Base-by-base conservation (phyloP, 2,888 invertebrate genomes). In the Dimorphilus gyrociliatus region DNA sequence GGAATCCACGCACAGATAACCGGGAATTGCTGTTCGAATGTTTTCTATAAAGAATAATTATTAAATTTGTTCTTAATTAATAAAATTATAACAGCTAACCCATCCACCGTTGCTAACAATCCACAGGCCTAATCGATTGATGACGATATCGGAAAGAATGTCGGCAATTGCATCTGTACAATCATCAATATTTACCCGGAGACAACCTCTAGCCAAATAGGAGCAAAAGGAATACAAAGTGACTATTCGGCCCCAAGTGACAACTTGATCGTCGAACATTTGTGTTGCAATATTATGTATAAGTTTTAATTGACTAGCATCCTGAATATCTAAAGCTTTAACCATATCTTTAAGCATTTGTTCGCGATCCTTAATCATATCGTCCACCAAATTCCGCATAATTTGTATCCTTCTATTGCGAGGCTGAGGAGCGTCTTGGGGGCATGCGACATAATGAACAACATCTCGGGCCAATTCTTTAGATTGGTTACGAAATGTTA, bases 41-140 rank as follows among this genome's bases (percentile, higher is more conserved):
- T 28, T 16, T 23, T 28, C 42, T 42, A 32, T 3, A 38, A 33
- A 6, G 8, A 17, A 27, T 6, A 27, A 7, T 17, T 8, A 27
- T 8, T 17, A 2, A 31, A 31, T 10, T 7, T 13, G 8, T n/a
- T 30, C 5, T 5, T 8, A 32, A 10, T 3, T 25, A 12, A 13
- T 8, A 25, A 25, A 25, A 27, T 27, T 10, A 10, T 16, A 25
- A 13, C 10, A n/a, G 21, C 43, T 33, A 25, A 44, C 44, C 44
- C 44, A 44, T 29, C 42, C 40, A n/a, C 44, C 44, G 13, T 37
- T 38, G 12, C 37, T 33, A 3, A 43, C 42, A 3, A 44, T 38
- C 44, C 44, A 44, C 16, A 44, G 36, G n/a, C 44, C 44, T 1
- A 44, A 34, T 21, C 44, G 23, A 30, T 43, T 40, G 30, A 40